Evolutionary conservation across 2,797 vertebrate genomes (phyloP), one percentile per base, ranked within the genome.

Genomic region (Hippoglossus hippoglossus): DNA sequence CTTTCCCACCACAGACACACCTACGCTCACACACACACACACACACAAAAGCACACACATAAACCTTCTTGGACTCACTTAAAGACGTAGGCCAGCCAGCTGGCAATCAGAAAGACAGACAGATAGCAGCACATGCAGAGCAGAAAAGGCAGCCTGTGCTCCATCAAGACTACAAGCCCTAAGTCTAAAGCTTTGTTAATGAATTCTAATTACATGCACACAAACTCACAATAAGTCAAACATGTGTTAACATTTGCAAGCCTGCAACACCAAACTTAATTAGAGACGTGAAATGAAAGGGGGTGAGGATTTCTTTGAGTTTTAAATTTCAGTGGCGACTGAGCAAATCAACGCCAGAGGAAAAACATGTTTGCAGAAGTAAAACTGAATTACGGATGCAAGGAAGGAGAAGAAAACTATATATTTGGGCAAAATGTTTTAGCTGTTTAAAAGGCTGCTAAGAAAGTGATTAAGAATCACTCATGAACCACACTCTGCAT

Each of bases 1-100:
- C 75, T 87, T 90, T 90, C 88, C 80, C 90, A 90, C 89, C 87
- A 51, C 84, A 86, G 73, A 85, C 86, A 91, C 79, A 89, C 84
- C 80, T 85, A 84, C 34, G 3, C 70, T 67, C 15, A 60, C 5
- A 47, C 46, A 47, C 46, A 55, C 6, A 31, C 44, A 46, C 46
- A n/a, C 46, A 54, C 6, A 31, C 67, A 8, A 19, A 19, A 16
- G 44, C 36, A 39, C 36, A 39, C 36, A 39, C 12, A 39, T 19
- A 46, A n/a, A 56, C 41, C 61, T 62, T 76, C 71, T 63, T 22
- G 52, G 59, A 54, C 24, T 49, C 28, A 50, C 61, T 79, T 63
- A 63, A 65, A 74, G 67, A 75, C 62, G 63, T 28, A 63, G 66
- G 63, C 52, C 2, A 5, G 81, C 39, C 71, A 74, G 77, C 79